Evolutionary conservation across 1,140 invertebrate genomes (phyloP).

Genomic region (Drosophila novamexicana): DNA sequence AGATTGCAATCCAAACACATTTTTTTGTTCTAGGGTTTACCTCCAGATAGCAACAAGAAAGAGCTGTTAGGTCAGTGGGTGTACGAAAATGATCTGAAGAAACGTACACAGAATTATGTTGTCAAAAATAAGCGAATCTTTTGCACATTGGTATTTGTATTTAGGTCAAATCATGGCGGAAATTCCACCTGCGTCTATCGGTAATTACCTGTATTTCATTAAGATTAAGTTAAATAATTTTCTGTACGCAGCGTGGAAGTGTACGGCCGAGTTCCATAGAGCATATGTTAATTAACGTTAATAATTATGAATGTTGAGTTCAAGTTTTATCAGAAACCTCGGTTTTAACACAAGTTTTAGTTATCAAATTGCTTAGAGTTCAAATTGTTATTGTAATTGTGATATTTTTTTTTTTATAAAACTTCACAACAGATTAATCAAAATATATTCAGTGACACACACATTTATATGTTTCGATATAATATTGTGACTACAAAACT

Average conservation of each 20-base stretch:
- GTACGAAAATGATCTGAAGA: slow-evolving; percentile 37
- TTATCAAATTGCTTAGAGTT: neutral
- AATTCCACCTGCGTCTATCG: slow-evolving; percentile 64
- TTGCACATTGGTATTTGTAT: slow-evolving; percentile 33
- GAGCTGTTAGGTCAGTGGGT: slow-evolving; percentile 34
- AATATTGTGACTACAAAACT: neutral
- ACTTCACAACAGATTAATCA: neutral
- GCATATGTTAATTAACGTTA: neutral
- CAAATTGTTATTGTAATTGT: neutral
- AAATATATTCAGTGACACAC: neutral
- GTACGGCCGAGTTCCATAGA: slow-evolving; percentile 28
- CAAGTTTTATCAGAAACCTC: too few species aligned
- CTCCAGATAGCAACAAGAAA: neutral
- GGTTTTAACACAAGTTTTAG: neutral
- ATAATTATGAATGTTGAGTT: neutral
- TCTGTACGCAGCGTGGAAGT: slow-evolving; percentile 48
- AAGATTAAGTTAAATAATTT: neutral
- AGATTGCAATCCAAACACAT: too few species aligned
- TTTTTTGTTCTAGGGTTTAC: slow-evolving; percentile 31
- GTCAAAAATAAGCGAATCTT: neutral
- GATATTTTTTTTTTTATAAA: too few species aligned
- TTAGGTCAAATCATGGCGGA: slow-evolving; percentile 57
- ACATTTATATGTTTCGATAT: neutral
- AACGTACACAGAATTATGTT: slow-evolving; percentile 47
- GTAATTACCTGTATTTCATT: slow-evolving; percentile 19